Percentiles rank a stretch among this genome's conserved stretches.
Evolutionary conservation across 2,113 vertebrate genomes (phyloP).

Genomic region (Sander vitreus): DNA sequence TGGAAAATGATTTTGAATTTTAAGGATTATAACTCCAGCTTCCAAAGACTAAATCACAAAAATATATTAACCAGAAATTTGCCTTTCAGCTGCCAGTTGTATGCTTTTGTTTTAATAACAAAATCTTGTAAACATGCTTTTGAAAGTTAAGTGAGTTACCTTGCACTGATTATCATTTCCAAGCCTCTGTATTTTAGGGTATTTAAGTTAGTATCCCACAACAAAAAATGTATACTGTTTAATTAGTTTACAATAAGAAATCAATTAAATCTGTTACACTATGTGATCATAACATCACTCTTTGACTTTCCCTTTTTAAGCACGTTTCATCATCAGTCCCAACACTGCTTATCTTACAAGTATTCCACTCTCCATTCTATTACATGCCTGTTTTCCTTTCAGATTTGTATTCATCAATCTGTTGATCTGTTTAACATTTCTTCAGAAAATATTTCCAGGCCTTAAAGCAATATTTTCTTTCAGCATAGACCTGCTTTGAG

Average conservation of each 20-base stretch:
- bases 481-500: neutral
- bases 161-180: conserved; percentile 1
- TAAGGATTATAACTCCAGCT: neutral
- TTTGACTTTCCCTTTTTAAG: neutral
- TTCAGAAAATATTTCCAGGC: conserved; percentile 16
- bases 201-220: neutral
- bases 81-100: conserved; percentile 24
- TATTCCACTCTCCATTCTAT: neutral
- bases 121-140: neutral
- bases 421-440: conserved; percentile 22
- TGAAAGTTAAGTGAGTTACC: neutral
- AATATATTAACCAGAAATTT: conserved; percentile 12
- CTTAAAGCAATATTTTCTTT: conserved; percentile 19
- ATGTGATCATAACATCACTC: neutral
- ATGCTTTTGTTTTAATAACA: conserved; percentile 18
- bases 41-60: conserved; percentile 4
- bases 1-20: neutral
- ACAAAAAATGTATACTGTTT: neutral
- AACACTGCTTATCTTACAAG: neutral
- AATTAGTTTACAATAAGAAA: neutral
- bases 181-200: conserved; percentile 7
- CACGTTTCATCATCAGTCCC: neutral
- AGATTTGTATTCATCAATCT: neutral
- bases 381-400: neutral
- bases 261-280: neutral